phyloP scores from a whole-genome alignment of 2,888 invertebrate species.

The Melitaea athalia region DNA sequence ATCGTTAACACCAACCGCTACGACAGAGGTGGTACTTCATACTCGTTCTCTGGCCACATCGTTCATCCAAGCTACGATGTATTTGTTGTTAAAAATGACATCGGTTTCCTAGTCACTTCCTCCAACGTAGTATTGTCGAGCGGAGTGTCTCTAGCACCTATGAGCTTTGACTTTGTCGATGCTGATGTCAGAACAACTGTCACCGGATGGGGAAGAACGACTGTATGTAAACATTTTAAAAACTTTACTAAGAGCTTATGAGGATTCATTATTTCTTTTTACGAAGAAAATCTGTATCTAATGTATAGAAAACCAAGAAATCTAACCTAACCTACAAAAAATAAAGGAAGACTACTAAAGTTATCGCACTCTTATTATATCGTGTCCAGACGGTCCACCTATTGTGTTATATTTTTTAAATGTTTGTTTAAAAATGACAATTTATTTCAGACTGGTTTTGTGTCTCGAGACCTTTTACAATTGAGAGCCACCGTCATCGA shows the following conservation, averaged over 20 bases:
- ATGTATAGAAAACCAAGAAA: too few relatives aligned
- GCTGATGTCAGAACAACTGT: conserved; percentile 42
- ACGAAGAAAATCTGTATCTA: too few relatives aligned
- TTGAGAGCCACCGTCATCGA: conserved; percentile 42
- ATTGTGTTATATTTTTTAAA: too few relatives aligned
- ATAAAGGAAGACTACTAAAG: too few relatives aligned
- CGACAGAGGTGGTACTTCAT: conserved; percentile 55
- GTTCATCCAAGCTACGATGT: conserved; percentile 59
- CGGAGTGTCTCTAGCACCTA: conserved; percentile 27
- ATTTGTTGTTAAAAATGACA: conserved; percentile 48
- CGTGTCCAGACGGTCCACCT: too few relatives aligned
- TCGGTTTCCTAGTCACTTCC: conserved; percentile 46
- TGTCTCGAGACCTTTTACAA: conserved; percentile 45
- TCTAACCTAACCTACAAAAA: too few relatives aligned
- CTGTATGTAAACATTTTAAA: conserved; percentile 39
- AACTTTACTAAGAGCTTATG: too few relatives aligned
- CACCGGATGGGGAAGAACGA: conserved; percentile 49
- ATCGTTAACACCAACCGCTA: conserved; percentile 59
- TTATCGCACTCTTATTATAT: too few relatives aligned
- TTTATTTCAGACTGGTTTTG: conserved; percentile 47
- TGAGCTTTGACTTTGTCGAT: conserved; percentile 41
- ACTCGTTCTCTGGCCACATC: conserved; percentile 52
- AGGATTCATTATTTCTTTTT: too few relatives aligned
- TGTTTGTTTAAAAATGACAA: not conserved
- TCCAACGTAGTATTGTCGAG: conserved; percentile 33